A percentile compares a stretch with the other conserved stretches of the same genome.
phyloP scores from a whole-genome alignment of 2,797 vertebrate genomes.

The Eulemur rubriventer region DNA sequence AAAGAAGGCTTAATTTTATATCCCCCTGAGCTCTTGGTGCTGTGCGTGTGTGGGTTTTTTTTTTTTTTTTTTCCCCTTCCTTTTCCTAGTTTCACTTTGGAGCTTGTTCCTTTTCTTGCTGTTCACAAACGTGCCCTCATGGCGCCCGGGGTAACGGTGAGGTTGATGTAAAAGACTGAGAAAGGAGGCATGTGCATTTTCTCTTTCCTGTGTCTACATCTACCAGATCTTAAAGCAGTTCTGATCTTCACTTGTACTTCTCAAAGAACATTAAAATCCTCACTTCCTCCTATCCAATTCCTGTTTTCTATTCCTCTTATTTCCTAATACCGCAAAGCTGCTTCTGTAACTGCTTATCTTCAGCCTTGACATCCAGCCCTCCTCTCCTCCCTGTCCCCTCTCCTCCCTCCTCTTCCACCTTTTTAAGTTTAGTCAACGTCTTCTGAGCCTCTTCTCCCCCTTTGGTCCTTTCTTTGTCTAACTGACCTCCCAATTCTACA shows the following conservation, averaged over 20 bases:
- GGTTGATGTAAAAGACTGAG: background rate
- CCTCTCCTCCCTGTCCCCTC: background rate
- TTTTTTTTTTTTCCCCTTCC: background rate
- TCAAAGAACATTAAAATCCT: background rate
- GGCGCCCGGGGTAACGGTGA: background rate
- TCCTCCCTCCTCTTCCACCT: background rate
- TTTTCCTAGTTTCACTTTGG: background rate
- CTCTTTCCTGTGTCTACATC: background rate
- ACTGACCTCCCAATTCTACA: background rate
- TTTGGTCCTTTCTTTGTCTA: background rate
- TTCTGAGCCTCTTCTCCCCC: background rate
- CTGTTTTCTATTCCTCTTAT: background rate
- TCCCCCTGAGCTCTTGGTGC: background rate
- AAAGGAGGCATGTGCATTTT: background rate
- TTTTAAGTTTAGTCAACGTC: background rate
- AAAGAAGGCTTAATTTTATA: constrained; percentile 1
- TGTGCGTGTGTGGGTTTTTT: background rate
- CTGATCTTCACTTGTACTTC: background rate
- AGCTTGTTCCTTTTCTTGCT: background rate
- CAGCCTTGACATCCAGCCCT: background rate
- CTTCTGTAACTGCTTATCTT: no score
- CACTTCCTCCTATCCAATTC: background rate
- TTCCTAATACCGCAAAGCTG: background rate
- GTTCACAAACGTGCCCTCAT: background rate
- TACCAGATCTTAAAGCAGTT: background rate